Evolutionary conservation across 2,113 vertebrate species (phyloP).

Genomic region (Bothrops jararaca): DNA sequence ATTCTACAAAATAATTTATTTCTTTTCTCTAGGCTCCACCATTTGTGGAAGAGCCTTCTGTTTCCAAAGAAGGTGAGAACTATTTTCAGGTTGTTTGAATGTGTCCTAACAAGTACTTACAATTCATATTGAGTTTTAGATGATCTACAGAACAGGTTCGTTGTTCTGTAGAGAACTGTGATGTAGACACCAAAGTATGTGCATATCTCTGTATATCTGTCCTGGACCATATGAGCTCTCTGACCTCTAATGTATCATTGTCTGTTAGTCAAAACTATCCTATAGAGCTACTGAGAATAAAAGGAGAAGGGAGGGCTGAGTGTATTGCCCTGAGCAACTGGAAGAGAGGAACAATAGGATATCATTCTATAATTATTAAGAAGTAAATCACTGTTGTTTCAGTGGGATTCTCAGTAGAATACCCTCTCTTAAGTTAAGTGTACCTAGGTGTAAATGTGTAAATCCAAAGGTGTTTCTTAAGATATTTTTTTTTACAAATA

Average conservation of each 20-base stretch:
- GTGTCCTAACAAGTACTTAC: neutral
- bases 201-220: neutral
- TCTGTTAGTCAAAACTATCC: neutral
- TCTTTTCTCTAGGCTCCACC: constrained; percentile 70
- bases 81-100: neutral
- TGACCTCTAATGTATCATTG: neutral
- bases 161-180: neutral
- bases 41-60: constrained; percentile 50
- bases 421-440: neutral
- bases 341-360: neutral
- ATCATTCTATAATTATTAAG: neutral
- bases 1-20: neutral
- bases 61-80: constrained; percentile 75
- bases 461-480: neutral
- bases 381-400: neutral
- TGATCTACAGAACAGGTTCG: neutral
- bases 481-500: neutral
- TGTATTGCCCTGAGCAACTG: neutral
- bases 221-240: neutral
- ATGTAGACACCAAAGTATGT: neutral
- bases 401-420: neutral
- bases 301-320: neutral
- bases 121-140: neutral
- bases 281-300: neutral
- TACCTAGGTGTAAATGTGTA: neutral